Percentiles rank a stretch among this genome's conserved stretches.
These are phyloP conservation scores for Scaptomyza parva DNA, from an alignment of 2,888 invertebrate genomes.

Conservation along the genomic window DNA sequence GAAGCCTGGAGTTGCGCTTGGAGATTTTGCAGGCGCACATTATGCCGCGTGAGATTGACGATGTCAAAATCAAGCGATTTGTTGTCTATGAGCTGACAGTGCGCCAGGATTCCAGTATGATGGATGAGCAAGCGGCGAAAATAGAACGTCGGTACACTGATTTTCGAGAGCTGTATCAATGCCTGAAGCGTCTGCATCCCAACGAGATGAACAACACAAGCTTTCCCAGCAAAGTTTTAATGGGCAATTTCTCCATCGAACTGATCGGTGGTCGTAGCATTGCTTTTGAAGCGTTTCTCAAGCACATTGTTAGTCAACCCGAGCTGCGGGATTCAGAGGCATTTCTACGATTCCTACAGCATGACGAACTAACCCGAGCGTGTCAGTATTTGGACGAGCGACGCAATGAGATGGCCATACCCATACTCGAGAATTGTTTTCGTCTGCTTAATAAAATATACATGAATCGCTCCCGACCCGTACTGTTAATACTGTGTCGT, in stretches of 20 bases:
- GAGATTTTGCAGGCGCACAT: slow-evolving; percentile 89
- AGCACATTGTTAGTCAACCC: slow-evolving; percentile 86
- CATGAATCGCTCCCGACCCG: slow-evolving; percentile 89
- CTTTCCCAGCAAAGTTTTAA: slow-evolving; percentile 89
- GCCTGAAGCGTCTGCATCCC: slow-evolving; percentile 87
- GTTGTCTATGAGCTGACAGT: slow-evolving; percentile 90
- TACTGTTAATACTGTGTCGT: slow-evolving; percentile 88
- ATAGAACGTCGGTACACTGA: slow-evolving; percentile 91
- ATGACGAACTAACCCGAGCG: slow-evolving; percentile 87
- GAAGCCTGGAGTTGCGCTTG: slow-evolving; percentile 84
- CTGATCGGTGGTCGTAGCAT: slow-evolving; percentile 88
- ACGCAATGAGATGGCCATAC: slow-evolving; percentile 87
- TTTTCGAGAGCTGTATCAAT: slow-evolving; percentile 88
- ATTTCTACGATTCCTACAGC: slow-evolving; percentile 88
- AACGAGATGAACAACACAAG: slow-evolving; percentile 85
- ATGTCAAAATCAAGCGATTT: slow-evolving; percentile 86
- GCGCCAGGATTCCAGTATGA: slow-evolving; percentile 85
- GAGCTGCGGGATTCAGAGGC: slow-evolving; percentile 87
- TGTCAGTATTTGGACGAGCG: slow-evolving; percentile 87
- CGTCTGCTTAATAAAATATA: slow-evolving; percentile 87
- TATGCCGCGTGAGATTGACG: slow-evolving; percentile 87
- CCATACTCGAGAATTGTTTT: slow-evolving; percentile 89
- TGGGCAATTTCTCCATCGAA: slow-evolving; percentile 90
- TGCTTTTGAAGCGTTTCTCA: slow-evolving; percentile 88
- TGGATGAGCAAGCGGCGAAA: slow-evolving; percentile 87